These are phyloP conservation scores for Eumerus sabulonum DNA, from an alignment of 2,888 invertebrate species.

Conservation along the genomic window DNA sequence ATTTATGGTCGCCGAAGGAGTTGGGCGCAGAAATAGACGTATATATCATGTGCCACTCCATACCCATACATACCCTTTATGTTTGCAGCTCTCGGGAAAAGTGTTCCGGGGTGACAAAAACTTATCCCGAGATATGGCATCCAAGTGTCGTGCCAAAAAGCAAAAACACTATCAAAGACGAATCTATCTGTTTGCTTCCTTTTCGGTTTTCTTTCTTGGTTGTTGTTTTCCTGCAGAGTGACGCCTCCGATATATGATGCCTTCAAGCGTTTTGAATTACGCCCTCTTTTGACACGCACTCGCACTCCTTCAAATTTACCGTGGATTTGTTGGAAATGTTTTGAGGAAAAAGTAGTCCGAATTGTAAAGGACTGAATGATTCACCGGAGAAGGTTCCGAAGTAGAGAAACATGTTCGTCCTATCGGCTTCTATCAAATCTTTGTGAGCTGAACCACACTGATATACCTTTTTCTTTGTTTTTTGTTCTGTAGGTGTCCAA, in stretches of 20 bases:
- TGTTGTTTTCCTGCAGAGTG: conserved; percentile 43
- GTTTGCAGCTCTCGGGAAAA: neutral
- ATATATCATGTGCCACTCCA: conserved; percentile 56
- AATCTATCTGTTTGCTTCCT: conserved; percentile 42
- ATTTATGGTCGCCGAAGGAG: conserved; percentile 68
- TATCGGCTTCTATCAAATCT: conserved; percentile 63
- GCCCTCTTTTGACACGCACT: neutral
- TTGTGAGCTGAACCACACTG: conserved; percentile 24
- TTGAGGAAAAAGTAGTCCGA: conserved; percentile 44
- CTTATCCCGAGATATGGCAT: conserved; percentile 67
- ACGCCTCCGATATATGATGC: conserved; percentile 67
- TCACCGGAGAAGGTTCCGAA: conserved; percentile 24
- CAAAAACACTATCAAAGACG: conserved; percentile 46
- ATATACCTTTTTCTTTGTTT: conserved; percentile 27
- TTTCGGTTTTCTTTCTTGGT: conserved; percentile 23
- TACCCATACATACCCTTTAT: no score
- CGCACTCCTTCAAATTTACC: no score
- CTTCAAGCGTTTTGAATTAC: conserved; percentile 52
- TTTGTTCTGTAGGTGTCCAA: conserved; percentile 33
- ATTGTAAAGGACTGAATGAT: conserved; percentile 52
- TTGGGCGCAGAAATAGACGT: conserved; percentile 65
- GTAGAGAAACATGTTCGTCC: conserved; percentile 36
- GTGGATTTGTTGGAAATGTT: no score
- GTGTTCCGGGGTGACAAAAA: conserved; percentile 60
- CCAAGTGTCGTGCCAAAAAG: conserved; percentile 67